Conservation (phyloP, 2,888 invertebrate species). For the Chromoteleia sp. region DNA sequence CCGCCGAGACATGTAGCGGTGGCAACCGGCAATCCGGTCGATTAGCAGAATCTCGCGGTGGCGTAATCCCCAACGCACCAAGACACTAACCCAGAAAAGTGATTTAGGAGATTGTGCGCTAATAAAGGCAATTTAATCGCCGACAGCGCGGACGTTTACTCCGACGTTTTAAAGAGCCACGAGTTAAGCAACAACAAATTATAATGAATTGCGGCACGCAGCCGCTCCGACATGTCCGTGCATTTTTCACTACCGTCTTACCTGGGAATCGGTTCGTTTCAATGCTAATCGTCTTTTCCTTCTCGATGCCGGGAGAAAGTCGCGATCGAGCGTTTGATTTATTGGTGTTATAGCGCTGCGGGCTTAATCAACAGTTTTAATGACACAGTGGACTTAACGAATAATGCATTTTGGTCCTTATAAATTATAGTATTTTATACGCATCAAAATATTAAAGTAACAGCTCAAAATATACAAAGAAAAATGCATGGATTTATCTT, state of each 20-base stretch:
- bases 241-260: slow-evolving; percentile 7
- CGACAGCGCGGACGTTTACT: slow-evolving; percentile 25
- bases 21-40: slow-evolving; percentile 48
- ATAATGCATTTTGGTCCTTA: background rate
- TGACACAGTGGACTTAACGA: background rate
- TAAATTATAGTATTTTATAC: no score
- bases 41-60: slow-evolving; percentile 36
- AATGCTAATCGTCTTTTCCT: slow-evolving; percentile 35
- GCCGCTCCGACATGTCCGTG: background rate
- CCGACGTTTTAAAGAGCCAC: slow-evolving; percentile 46
- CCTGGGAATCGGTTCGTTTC: slow-evolving; percentile 31
- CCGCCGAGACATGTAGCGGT: slow-evolving; percentile 31
- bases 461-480: no score
- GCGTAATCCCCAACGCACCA: slow-evolving; percentile 52
- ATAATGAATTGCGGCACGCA: slow-evolving; percentile 48
- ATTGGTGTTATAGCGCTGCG: background rate
- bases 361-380: slow-evolving; percentile 9
- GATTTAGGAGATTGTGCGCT: slow-evolving; percentile 58
- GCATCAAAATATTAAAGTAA: no score
- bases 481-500: no score
- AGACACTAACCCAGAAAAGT: slow-evolving; percentile 52
- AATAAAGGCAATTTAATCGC: slow-evolving; percentile 59
- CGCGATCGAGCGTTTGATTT: slow-evolving; percentile 20
- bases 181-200: slow-evolving; percentile 57
- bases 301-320: slow-evolving; percentile 19